Conservation (phyloP, 2,113 vertebrate species). For the Trichechus manatus region DNA sequence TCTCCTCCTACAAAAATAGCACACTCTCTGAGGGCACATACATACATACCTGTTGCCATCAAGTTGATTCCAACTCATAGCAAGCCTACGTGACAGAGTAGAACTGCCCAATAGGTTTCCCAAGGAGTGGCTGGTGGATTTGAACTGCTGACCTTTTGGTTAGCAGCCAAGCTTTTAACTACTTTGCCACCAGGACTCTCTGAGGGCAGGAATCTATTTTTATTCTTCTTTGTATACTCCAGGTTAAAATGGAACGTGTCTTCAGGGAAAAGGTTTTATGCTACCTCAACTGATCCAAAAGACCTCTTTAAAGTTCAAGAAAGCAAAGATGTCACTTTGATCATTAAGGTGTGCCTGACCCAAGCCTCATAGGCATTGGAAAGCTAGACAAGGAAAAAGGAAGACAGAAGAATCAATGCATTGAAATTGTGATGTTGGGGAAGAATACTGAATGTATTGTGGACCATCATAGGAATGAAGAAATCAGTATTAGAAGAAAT, state of each 20-base stretch:
- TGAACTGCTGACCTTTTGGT: too few relatives aligned
- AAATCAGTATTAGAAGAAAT: not conserved
- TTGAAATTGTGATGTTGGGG: too few relatives aligned
- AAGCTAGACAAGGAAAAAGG: not conserved
- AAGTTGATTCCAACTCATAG: too few relatives aligned
- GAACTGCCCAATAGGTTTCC: too few relatives aligned
- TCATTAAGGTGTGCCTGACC: not conserved
- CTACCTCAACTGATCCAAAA: not conserved
- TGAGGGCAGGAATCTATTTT: not conserved
- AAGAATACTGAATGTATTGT: too few relatives aligned
- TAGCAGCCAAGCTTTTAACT: too few relatives aligned
- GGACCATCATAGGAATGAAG: not conserved
- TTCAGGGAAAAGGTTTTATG: not conserved
- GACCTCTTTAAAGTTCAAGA: not conserved
- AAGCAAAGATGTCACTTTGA: not conserved
- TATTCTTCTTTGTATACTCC: too few relatives aligned
- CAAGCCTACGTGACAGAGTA: too few relatives aligned
- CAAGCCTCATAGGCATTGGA: not conserved
- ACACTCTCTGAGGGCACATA: rapidly evolving
- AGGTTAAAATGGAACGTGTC: rapidly evolving
- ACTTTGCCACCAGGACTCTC: too few relatives aligned
- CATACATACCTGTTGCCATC: too few relatives aligned
- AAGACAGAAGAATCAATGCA: not conserved
- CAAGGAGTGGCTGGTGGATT: too few relatives aligned
- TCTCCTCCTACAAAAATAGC: rapidly evolving